Percentiles rank a stretch among this genome's conserved stretches.
These are phyloP conservation scores for Bryconaethiops microstoma DNA, from an alignment of 2,797 vertebrate species.

Conservation along the genomic window DNA sequence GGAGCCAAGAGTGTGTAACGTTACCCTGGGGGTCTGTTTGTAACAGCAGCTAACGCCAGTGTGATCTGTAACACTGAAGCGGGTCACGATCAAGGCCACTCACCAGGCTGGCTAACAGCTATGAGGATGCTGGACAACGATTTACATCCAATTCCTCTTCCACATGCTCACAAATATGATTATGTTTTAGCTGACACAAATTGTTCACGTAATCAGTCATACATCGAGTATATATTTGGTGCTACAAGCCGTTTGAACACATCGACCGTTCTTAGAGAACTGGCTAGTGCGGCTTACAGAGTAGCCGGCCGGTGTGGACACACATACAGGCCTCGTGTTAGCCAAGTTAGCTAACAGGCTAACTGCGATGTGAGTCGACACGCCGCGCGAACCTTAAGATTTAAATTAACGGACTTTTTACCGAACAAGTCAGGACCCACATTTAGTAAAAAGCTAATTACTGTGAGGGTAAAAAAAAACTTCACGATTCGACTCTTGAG, in stretches of 20 bases:
- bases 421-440: no score
- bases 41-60: no score
- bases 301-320: background rate
- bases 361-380: background rate
- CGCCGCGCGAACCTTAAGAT: no score
- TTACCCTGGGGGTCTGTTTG: no score
- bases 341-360: constrained; percentile 10
- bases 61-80: background rate
- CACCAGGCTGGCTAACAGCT: background rate
- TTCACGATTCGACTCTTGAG: no score
- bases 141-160: background rate
- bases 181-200: background rate
- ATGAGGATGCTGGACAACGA: background rate
- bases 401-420: background rate
- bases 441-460: no score
- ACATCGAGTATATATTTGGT: background rate
- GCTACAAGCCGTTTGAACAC: background rate
- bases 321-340: constrained; percentile 30
- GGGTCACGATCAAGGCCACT: constrained; percentile 61
- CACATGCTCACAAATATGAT: background rate
- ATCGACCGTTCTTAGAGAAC: background rate
- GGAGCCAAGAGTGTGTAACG: background rate
- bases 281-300: background rate
- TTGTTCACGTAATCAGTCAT: background rate
- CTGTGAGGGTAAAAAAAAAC: no score